Evolutionary conservation across 35 echinoderm and acorn worm species (phyloP), one percentile per base, ranked within the genome.

Genomic region (Ophiothrix spiculata): DNA sequence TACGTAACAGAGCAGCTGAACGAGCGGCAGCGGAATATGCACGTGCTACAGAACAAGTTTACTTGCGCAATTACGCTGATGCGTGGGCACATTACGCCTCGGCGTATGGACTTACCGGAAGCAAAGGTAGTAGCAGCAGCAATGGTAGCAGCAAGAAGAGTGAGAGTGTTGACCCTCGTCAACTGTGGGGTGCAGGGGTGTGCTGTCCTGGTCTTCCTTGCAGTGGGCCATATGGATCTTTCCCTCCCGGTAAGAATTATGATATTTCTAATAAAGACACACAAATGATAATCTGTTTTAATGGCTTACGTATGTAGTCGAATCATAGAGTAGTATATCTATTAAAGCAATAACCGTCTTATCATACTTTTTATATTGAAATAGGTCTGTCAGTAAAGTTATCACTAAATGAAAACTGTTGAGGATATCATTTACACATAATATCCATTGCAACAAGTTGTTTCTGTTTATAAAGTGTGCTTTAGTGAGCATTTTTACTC

Each of bases 11-110:
- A 36, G 96, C 96, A 2, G 92, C 92, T 0, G 96, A 99, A 42
- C 85, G 96, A 36, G 92, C 92, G 19, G 96, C 96, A 28, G 92
- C 96, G 33, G 96, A 99, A 69, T 99, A 99, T 89, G 96, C 96
- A 13, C 49, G 96, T 17, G 95, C 83, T 4, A 93, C 95, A 0
- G 95, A 98, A 42, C 95, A 98, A 82, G 91, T 83, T 1, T 90
- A 93, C 39, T 32, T 97, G 33, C 75, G 91, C 28, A 86, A 78
- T 33, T 91, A 86, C 75, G 87, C 90, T 28, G 89, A 81, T 23
- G 85, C 80, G 10, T 95, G 93, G 93, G 45, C 84, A 4, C 81
- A 84, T 37, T 84, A 84, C 33, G 56, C 81, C 4, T 15, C 81
- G 4, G 46, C 81, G 4, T 84, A 84, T 29, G 81, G 46, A 13